Percentiles rank a stretch among this genome's conserved stretches.
These are phyloP conservation scores for Myotis myotis DNA, from an alignment of 2,797 vertebrate species.

Conservation along the genomic window DNA sequence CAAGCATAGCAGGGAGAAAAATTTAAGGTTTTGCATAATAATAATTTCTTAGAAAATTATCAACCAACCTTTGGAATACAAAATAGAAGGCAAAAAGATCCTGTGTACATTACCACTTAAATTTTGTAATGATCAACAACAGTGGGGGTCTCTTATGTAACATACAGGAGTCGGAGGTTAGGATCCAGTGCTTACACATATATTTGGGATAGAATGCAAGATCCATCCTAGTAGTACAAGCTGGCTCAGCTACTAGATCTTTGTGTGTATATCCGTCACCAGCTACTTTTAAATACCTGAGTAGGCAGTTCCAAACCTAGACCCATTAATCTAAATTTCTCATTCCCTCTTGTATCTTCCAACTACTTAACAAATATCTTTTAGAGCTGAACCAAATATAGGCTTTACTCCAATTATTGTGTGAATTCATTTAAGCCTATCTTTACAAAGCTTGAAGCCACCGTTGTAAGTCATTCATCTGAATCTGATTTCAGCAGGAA, in stretches of 20 bases:
- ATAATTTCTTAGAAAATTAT: background rate
- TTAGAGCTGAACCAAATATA: background rate
- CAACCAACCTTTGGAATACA: background rate
- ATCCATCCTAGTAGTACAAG: background rate
- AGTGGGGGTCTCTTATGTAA: background rate
- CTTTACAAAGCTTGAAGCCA: constrained; percentile 3
- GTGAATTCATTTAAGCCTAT: background rate
- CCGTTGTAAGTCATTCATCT: background rate
- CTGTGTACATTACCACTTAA: background rate
- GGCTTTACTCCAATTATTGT: background rate
- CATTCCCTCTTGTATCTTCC: background rate
- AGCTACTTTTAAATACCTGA: background rate
- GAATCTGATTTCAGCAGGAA: background rate
- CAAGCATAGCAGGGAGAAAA: background rate
- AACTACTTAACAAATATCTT: constrained; percentile 14
- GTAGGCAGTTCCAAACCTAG: background rate
- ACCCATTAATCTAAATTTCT: constrained; percentile 2
- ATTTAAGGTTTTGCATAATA: background rate
- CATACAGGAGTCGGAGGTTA: background rate
- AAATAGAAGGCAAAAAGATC: background rate
- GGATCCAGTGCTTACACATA: background rate
- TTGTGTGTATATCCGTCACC: background rate
- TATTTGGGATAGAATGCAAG: background rate
- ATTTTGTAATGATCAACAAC: background rate
- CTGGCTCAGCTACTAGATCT: background rate